Evolutionary conservation across 2,888 invertebrate genomes (phyloP).

Genomic region (Liodrosophila aerea): DNA sequence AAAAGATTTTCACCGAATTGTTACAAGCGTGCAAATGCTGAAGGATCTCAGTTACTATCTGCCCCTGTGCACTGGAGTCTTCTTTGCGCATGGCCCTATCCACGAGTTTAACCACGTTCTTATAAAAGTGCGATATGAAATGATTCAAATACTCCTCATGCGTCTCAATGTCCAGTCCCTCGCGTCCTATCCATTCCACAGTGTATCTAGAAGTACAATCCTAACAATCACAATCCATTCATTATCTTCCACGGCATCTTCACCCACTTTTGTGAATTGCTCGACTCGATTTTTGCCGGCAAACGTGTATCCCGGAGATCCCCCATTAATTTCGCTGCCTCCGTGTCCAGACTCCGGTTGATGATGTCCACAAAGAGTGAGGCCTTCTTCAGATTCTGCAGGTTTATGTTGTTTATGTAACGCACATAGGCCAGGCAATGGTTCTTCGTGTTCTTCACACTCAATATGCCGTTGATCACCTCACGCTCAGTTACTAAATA

Average conservation of each 20-base stretch:
- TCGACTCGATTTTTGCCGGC: constrained; percentile 93
- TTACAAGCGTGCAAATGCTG: constrained; percentile 98
- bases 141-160: constrained; percentile 96
- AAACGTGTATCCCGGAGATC: constrained; percentile 95
- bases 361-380: constrained; percentile 97
- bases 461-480: constrained; percentile 96
- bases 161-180: constrained; percentile 95
- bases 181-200: constrained; percentile 98
- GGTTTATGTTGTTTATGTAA: constrained; percentile 98
- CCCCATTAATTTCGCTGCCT: constrained; percentile 93
- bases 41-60: constrained; percentile 95
- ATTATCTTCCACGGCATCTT: neutral
- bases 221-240: neutral
- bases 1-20: constrained; percentile 96
- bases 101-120: constrained; percentile 94
- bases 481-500: constrained; percentile 96
- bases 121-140: constrained; percentile 96
- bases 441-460: constrained; percentile 96
- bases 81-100: constrained; percentile 97
- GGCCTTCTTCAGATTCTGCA: constrained; percentile 96
- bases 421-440: constrained; percentile 97
- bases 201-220: constrained; percentile 86
- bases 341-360: constrained; percentile 94
- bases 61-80: constrained; percentile 95
- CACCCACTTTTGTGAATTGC: constrained; percentile 92